Conservation (phyloP, 2,113 vertebrate genomes). For the Gymnocephalus cernua region DNA sequence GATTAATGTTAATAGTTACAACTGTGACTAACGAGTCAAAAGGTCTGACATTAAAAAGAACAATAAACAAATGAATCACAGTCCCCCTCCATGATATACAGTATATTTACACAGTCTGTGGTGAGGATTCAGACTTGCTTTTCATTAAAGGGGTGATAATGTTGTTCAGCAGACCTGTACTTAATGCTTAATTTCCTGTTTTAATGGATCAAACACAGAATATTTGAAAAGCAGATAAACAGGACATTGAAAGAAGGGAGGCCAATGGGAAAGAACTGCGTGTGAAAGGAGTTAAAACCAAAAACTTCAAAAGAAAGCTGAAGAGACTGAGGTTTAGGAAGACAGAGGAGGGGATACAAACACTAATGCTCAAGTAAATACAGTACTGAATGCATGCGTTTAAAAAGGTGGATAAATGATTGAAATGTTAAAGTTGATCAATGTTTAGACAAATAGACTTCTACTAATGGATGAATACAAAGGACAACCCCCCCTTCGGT, state of each 20-base stretch:
- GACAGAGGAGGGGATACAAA: neutral
- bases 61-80: neutral
- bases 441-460: constrained; percentile 37
- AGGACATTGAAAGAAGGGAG: constrained; percentile 32
- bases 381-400: neutral
- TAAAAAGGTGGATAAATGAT: constrained; percentile 27
- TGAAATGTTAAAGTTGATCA: constrained; percentile 13
- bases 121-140: neutral
- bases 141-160: neutral
- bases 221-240: constrained; percentile 41
- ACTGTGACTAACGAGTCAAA: neutral
- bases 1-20: neutral
- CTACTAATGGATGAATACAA: constrained; percentile 47
- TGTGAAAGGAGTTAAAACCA: constrained; percentile 7
- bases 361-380: constrained; percentile 4
- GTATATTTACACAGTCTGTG: neutral
- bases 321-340: no score
- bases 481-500: neutral
- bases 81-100: neutral
- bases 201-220: constrained; percentile 37
- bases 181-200: neutral
- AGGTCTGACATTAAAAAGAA: neutral
- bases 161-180: neutral
- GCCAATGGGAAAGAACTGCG: neutral
- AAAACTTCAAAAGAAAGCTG: constrained; percentile 34